These are phyloP conservation scores for Corticium candelabrum DNA, from an alignment of 37 sponge, comb jelly and placozoan species.

Conservation along the genomic window DNA sequence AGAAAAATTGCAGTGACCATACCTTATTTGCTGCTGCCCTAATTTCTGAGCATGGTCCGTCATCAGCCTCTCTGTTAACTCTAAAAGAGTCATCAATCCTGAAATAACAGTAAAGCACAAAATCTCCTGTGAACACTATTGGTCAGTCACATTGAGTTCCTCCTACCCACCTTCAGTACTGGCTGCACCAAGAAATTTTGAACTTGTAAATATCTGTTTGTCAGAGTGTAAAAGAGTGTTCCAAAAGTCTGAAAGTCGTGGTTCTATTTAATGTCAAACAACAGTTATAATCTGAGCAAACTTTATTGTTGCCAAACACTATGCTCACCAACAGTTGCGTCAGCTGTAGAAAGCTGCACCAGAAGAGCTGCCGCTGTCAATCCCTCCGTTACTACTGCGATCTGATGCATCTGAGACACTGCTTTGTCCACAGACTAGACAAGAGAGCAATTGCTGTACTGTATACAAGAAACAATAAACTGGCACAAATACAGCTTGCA, in stretches of 20 bases:
- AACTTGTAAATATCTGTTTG: neutral
- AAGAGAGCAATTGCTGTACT: neutral
- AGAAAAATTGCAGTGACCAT: too few species aligned
- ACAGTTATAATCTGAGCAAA: neutral
- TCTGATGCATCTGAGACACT: neutral
- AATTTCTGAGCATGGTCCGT: too few species aligned
- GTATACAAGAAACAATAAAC: neutral
- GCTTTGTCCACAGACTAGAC: neutral
- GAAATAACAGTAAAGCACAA: too few species aligned
- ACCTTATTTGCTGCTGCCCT: too few species aligned
- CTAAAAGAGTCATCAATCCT: too few species aligned
- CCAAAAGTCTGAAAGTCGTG: neutral
- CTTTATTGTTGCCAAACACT: neutral
- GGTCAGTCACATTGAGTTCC: too few species aligned
- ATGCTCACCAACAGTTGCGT: neutral
- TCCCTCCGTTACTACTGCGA: neutral
- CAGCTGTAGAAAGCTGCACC: neutral
- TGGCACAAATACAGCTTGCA: neutral
- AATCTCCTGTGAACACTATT: too few species aligned
- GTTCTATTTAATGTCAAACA: neutral
- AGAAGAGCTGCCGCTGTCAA: neutral
- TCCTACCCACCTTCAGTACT: neutral
- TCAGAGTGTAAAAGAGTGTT: neutral
- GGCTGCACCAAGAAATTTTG: neutral
- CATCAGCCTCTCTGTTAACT: too few species aligned